These are phyloP conservation scores for Leucophenga varia DNA, from an alignment of 1,140 invertebrate species.

Conservation along the genomic window DNA sequence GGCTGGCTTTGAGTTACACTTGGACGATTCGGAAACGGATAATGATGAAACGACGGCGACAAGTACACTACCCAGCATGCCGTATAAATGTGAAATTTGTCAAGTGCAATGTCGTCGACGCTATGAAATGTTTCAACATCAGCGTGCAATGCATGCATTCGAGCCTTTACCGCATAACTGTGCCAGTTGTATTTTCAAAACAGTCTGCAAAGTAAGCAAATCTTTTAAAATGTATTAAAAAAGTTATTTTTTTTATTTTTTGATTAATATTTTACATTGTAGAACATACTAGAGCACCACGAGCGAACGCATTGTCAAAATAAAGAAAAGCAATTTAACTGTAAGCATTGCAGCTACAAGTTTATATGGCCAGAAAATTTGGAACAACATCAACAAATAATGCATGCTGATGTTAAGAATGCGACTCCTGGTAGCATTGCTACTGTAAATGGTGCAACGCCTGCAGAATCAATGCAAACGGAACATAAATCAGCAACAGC, in stretches of 20 bases:
- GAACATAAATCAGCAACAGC: background rate
- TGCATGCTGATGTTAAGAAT: no score
- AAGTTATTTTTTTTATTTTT: no score
- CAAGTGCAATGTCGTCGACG: constrained; percentile 44
- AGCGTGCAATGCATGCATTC: constrained; percentile 10
- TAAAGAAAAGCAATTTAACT: constrained; percentile 31
- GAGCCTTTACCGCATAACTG: constrained; percentile 15
- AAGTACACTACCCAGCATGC: background rate
- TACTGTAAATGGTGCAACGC: no score
- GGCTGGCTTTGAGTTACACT: constrained; percentile 14
- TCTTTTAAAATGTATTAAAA: no score
- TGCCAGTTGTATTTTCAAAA: constrained; percentile 14
- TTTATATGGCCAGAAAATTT: constrained; percentile 57
- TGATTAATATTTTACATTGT: no score
- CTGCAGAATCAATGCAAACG: no score
- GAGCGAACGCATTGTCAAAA: constrained; percentile 14
- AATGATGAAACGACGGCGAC: background rate
- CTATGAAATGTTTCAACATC: constrained; percentile 19
- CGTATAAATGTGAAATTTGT: constrained; percentile 55
- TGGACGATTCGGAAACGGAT: constrained; percentile 23
- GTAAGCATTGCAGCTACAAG: constrained; percentile 52
- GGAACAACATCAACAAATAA: constrained; percentile 52
- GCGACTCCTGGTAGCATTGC: no score
- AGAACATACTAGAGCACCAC: constrained; percentile 15
- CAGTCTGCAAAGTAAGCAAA: no score